Base-by-base conservation (phyloP, 2,888 invertebrate genomes). In the Pomacea canaliculata region DNA sequence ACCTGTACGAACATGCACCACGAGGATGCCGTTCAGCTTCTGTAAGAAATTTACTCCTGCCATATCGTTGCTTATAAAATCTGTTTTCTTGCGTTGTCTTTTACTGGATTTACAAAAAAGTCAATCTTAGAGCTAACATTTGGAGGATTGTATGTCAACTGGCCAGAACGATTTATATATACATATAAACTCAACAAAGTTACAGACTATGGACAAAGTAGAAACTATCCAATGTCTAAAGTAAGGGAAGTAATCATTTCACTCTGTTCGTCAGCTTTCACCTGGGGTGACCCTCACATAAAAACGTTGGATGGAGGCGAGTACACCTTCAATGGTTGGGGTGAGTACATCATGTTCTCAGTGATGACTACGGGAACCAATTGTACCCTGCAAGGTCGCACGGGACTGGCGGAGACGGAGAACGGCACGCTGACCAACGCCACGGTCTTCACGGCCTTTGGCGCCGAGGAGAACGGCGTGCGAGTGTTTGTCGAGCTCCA, bases 391-490 rank as follows among this genome's bases (percentile, higher is more conserved):
- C 81, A 83, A 72, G 79, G 80, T 13, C 75, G 81, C 46, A 83
- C 82, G 16, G 77, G 56, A 7, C 51, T 49, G 37, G 79, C 78
- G 1, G 37, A 62, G 18, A 76, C 65, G 4, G 49, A 70, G 18
- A 77, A 77, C 62, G 82, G 81, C 19, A 73, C 65, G 0, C 27
- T 68, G 13, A 77, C 78, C 7, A 59, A 79, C 59, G 83, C 83
- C 9, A 83, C 83, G 0, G 71, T 83, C 10, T 83, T 82, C 76
- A 72, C 76, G 12, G 82, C 79, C 13, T 80, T 83, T 63, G 82
- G 78, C 18, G 82, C 77, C 3, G 63, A 51, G 16, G 73, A 77
- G 12, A 70, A 70, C n/a, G 68, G 68, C 19, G 37, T 59, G 19
- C 27, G 49, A 7, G 56, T 62, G 27, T 76, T 76, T 48, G 72